Percentiles rank a stretch among this genome's conserved stretches.
Evolutionary conservation across 1,140 invertebrate species (phyloP).

Genomic region (Venturia canescens): DNA sequence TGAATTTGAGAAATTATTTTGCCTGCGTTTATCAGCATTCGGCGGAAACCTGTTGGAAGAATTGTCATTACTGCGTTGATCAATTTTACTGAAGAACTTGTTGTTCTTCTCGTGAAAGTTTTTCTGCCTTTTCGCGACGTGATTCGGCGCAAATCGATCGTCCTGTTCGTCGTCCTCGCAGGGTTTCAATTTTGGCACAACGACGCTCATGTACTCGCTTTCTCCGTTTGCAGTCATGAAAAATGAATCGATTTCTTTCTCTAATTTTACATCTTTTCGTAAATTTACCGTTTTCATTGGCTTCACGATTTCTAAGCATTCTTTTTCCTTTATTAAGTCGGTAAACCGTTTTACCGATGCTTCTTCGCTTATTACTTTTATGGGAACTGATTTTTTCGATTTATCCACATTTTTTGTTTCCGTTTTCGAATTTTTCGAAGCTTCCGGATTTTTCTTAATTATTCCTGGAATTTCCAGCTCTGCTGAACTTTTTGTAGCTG

Average conservation of each 20-base stretch:
- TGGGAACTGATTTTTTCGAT: slow-evolving; percentile 42
- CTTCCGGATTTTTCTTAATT: background rate
- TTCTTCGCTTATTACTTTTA: slow-evolving; percentile 57
- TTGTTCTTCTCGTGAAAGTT: slow-evolving; percentile 44
- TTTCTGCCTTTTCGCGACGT: slow-evolving; percentile 23
- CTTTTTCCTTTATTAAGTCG: slow-evolving; percentile 56
- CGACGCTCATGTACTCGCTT: slow-evolving; percentile 59
- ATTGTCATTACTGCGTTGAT: background rate
- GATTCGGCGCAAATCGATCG: slow-evolving; percentile 21
- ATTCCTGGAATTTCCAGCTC: background rate
- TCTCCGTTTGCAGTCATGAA: slow-evolving; percentile 63
- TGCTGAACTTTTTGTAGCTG: background rate
- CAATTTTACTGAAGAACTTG: slow-evolving; percentile 49
- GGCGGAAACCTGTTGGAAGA: background rate
- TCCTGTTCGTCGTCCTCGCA: slow-evolving; percentile 34
- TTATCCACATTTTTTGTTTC: background rate
- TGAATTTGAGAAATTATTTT: background rate
- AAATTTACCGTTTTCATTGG: background rate
- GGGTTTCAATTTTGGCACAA: slow-evolving; percentile 50
- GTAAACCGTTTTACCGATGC: slow-evolving; percentile 65
- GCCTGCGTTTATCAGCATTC: background rate
- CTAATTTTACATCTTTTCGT: slow-evolving; percentile 37
- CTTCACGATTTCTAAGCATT: slow-evolving; percentile 24
- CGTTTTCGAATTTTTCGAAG: slow-evolving; percentile 19
- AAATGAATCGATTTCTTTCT: slow-evolving; percentile 65